Percentiles rank a stretch among this genome's conserved stretches.
phyloP scores from a whole-genome alignment of 2,113 vertebrate genomes.

The Panthera tigris region DNA sequence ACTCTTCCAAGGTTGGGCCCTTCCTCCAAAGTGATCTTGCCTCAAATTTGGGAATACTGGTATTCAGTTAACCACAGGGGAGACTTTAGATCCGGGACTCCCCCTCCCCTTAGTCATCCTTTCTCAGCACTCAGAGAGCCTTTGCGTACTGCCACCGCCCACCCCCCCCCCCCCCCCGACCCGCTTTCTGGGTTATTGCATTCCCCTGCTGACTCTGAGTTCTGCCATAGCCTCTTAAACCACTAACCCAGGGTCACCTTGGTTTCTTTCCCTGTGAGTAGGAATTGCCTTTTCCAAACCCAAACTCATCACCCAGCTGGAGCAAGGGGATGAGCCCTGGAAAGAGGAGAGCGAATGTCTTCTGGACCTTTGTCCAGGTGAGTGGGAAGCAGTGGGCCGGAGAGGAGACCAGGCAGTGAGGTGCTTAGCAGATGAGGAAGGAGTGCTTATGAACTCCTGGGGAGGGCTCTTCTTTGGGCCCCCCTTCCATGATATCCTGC shows the following conservation, averaged over 20 bases:
- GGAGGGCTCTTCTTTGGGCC: background rate
- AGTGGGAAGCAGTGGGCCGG: background rate
- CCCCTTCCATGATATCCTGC: background rate
- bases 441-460: background rate
- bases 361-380: conserved; percentile 43
- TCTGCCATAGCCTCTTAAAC: background rate
- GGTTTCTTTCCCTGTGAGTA: conserved; percentile 31
- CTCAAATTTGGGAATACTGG: background rate
- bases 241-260: background rate
- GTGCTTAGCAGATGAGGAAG: background rate
- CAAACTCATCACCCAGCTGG: conserved; percentile 50
- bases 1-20: background rate
- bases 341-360: background rate
- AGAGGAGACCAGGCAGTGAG: background rate
- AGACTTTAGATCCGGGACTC: background rate
- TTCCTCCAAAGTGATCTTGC: background rate
- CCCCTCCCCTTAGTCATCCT: no score
- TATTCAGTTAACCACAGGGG: background rate
- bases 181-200: background rate
- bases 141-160: background rate
- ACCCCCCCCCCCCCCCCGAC: background rate
- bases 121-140: background rate
- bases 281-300: conserved; percentile 53
- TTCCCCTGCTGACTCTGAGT: background rate
- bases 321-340: conserved; percentile 31